phyloP scores from a whole-genome alignment of 2,113 vertebrate genomes.

The Thinocorus orbignyianus region DNA sequence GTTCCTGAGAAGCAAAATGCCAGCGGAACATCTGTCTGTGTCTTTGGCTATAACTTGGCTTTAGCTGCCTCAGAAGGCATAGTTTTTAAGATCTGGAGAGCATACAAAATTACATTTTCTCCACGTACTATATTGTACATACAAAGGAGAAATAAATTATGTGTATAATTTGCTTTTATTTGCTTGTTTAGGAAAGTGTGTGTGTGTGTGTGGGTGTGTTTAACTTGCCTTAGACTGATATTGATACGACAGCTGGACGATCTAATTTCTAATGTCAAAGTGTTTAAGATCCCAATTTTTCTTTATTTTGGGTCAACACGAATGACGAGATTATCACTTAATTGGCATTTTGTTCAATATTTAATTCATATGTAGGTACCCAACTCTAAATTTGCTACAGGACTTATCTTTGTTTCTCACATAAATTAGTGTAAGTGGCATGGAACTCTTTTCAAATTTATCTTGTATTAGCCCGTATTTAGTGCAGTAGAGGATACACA shows the following conservation, averaged over 20 bases:
- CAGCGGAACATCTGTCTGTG: neutral
- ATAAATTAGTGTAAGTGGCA: neutral
- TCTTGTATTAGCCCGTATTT: neutral
- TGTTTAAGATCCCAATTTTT: neutral
- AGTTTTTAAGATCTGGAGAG: neutral
- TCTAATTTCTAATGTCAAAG: neutral
- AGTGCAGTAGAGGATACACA: neutral
- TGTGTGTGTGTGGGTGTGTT: neutral
- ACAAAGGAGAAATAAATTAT: neutral
- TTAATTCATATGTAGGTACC: neutral
- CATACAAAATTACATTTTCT: neutral
- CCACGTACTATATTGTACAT: neutral
- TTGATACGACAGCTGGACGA: neutral
- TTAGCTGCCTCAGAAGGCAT: neutral
- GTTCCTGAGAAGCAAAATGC: neutral
- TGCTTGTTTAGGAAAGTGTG: neutral
- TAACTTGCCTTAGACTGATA: neutral
- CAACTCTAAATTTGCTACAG: neutral
- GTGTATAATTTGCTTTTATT: neutral
- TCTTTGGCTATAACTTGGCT: neutral
- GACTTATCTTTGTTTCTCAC: neutral
- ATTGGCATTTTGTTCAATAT: neutral
- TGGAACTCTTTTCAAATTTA: neutral
- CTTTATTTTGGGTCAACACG: neutral
- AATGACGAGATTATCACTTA: neutral